Conservation (phyloP, 30 jellyfish, hydroid and myxozoan species). For the Chrysaora quinquecirrha region DNA sequence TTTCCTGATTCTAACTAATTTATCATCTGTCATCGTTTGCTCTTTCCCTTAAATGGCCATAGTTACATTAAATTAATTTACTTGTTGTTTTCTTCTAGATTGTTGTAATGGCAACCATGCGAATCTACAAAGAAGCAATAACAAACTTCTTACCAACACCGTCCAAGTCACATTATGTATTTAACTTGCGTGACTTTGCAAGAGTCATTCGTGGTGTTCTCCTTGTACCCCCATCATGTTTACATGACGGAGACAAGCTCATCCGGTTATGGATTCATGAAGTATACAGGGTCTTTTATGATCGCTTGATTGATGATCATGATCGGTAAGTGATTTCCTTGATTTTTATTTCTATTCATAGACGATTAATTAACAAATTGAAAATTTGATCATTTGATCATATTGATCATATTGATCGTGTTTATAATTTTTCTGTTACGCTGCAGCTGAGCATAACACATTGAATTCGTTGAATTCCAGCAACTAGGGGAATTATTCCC, state of each 20-base stretch:
- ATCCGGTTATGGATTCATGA: constrained; percentile 98
- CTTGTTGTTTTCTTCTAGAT: constrained; percentile 53
- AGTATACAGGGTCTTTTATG: constrained; percentile 96
- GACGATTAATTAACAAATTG: too few relatives aligned
- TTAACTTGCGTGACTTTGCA: constrained; percentile 95
- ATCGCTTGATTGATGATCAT: constrained; percentile 87
- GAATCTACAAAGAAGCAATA: constrained; percentile 91
- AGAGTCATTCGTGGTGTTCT: constrained; percentile 97
- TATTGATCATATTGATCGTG: too few relatives aligned
- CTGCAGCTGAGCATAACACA: too few relatives aligned
- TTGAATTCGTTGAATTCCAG: too few relatives aligned
- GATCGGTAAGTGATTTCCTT: constrained; percentile 75
- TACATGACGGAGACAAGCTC: constrained; percentile 91
- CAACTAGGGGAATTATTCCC: too few relatives aligned
- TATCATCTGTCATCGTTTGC: neutral
- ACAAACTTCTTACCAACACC: constrained; percentile 97
- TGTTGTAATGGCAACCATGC: constrained; percentile 99
- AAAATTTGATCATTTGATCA: too few relatives aligned
- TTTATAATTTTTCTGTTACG: too few relatives aligned
- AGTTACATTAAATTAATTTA: too few relatives aligned
- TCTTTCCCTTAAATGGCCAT: too few relatives aligned
- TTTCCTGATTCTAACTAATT: too few relatives aligned
- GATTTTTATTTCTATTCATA: too few relatives aligned
- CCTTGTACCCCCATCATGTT: constrained; percentile 88
- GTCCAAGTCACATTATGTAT: constrained; percentile 94